A percentile compares a stretch with the other conserved stretches of the same genome.
Conservation (phyloP, 2,888 invertebrate genomes). For the Philhelius pedissequus region DNA sequence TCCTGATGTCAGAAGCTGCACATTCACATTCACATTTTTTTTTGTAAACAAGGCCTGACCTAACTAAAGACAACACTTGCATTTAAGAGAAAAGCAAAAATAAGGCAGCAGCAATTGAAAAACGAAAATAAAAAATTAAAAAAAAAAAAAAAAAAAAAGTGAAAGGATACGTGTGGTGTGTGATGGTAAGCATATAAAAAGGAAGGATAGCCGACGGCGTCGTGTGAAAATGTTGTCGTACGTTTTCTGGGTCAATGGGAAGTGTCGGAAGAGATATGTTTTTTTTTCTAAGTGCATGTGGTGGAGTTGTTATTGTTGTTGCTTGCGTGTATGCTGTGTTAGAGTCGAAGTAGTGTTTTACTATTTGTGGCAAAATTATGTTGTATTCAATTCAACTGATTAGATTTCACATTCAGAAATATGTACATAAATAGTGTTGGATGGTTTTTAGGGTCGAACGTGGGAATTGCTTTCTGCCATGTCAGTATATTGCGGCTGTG, state of each 20-base stretch:
- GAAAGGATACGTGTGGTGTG: slow-evolving; percentile 56
- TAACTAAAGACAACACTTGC: slow-evolving; percentile 37
- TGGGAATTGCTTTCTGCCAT: neutral
- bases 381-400: slow-evolving; percentile 49
- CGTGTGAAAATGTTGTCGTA: slow-evolving; percentile 48
- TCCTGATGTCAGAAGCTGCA: slow-evolving; percentile 15
- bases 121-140: neutral
- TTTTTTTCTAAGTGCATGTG: neutral
- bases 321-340: too few species aligned
- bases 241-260: slow-evolving; percentile 61
- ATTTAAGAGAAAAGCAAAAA: slow-evolving; percentile 19
- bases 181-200: slow-evolving; percentile 25
- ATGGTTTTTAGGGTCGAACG: neutral
- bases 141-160: slow-evolving; percentile 31
- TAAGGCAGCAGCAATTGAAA: slow-evolving; percentile 2
- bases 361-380: slow-evolving; percentile 40
- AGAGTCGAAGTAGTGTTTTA: neutral
- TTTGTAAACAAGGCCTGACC: slow-evolving; percentile 20
- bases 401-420: slow-evolving; percentile 25
- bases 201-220: slow-evolving; percentile 28
- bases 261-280: slow-evolving; percentile 33
- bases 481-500: neutral
- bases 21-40: slow-evolving; percentile 36
- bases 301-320: neutral
- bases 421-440: neutral